Evolutionary conservation across 1,140 invertebrate genomes (phyloP).

Genomic region (Steinernema feltiae): DNA sequence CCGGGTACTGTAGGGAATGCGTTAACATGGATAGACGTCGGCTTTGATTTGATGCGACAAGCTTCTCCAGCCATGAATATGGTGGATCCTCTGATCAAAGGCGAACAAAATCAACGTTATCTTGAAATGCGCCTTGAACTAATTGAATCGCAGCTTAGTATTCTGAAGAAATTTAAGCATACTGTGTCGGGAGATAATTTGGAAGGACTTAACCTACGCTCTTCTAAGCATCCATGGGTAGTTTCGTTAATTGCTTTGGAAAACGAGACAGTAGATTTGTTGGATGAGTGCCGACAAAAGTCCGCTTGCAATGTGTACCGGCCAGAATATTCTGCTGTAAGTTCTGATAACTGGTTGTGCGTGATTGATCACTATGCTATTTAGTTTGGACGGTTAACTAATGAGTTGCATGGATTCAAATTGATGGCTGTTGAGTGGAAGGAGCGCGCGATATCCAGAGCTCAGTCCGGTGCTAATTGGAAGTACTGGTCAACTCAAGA

Average conservation of each 20-base stretch:
- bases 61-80: slow-evolving; percentile 26
- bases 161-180: not conserved
- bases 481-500: not conserved
- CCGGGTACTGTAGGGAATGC: not conserved
- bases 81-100: slow-evolving; percentile 35
- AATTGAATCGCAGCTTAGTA: slow-evolving; percentile 27
- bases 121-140: slow-evolving; percentile 19
- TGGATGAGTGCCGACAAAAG: not conserved
- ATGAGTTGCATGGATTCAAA: not conserved
- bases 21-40: not conserved
- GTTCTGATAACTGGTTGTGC: not conserved
- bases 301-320: not conserved
- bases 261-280: not conserved
- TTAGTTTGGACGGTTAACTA: not conserved
- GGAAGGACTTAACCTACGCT: not conserved
- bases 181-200: not conserved
- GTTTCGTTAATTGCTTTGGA: not conserved
- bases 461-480: not conserved
- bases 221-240: not conserved
- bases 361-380: not conserved
- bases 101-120: slow-evolving; percentile 22
- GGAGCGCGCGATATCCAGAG: not conserved
- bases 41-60: not conserved
- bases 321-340: not conserved
- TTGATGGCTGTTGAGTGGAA: not conserved